Evolutionary conservation across 2,888 invertebrate genomes (phyloP).

Genomic region (Tipula unca): DNA sequence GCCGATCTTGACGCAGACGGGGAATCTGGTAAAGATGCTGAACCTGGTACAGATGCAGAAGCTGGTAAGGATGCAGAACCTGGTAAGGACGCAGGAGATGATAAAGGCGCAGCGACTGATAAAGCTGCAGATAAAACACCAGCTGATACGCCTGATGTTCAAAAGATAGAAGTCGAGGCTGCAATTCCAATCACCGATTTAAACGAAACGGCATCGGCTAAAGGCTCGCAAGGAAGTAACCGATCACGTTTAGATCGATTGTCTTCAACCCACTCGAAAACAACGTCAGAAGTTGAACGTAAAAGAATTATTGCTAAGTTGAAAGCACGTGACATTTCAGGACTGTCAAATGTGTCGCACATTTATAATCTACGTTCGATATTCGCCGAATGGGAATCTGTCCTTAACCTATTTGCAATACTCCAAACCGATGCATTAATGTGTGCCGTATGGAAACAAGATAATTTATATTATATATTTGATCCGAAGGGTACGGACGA

Average conservation of each 20-base stretch:
- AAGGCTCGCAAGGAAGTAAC: not conserved
- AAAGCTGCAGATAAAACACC: not conserved
- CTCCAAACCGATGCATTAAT: conserved; percentile 26
- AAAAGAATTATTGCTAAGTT: not conserved
- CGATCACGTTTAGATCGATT: not conserved
- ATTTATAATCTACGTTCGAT: not conserved
- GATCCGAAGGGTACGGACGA: conserved; percentile 54
- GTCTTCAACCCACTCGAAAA: not conserved
- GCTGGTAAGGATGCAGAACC: not conserved
- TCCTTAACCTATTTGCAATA: conserved; percentile 22
- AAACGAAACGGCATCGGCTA: not conserved
- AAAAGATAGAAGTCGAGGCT: not conserved
- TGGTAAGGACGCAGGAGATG: not conserved
- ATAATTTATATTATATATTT: conserved; percentile 46
- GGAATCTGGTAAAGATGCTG: too few relatives aligned
- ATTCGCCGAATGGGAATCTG: not conserved
- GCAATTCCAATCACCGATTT: not conserved
- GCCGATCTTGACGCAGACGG: not conserved
- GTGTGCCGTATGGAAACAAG: conserved; percentile 48
- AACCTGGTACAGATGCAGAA: conserved; percentile 4
- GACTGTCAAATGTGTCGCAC: not conserved
- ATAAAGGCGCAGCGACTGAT: not conserved
- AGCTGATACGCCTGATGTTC: not conserved
- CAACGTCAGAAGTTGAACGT: conserved; percentile 23
- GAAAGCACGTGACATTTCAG: not conserved